Evolutionary conservation across 2,888 invertebrate genomes (phyloP), one percentile per base, ranked within the genome.

Genomic region (Malachius bipustulatus): DNA sequence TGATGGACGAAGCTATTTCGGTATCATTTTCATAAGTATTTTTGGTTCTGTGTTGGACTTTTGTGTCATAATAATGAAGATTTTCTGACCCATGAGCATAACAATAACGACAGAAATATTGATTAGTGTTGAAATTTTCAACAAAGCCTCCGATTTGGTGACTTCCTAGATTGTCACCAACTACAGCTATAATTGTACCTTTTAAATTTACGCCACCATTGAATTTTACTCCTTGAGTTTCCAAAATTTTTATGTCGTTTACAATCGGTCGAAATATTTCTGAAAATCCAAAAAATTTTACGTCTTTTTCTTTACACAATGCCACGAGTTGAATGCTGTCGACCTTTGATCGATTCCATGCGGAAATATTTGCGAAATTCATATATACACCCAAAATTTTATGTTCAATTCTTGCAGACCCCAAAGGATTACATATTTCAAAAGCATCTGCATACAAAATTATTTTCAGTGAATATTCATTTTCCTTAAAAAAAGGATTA

Each of bases 81-180:
- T n/a, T n/a, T n/a, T 24, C 24, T 9, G 12, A 31, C 16, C 26
- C 36, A 11, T 27, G 26, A 6, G 24, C 27, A 14, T 41, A 39
- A 36, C 49, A 51, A 37, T 37, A 48, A 13, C 51, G 30, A 30
- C 50, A 51, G 13, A 47, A 41, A 32, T 42, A 46, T 12, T 36
- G 15, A 15, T 35, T 34, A 4, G 8, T 36, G 31, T 32, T 36
- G 36, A 52, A 50, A 35, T 49, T 51, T 43, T 46, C 42, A 8
- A 30, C 15, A 43, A 43, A 48, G 12, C 47, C 50, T 14, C 48
- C 49, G 24, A 53, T 36, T 16, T 42, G 38, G 36, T 49, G 49
- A 37, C 41, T 32, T 4, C 40, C 46, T 26, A 46, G 35, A 36
- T 44, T 46, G 26, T 46, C 46, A 4, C 46, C 46, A 27, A 40